A percentile compares a stretch with the other conserved stretches of the same genome.
These are phyloP conservation scores for Prunella strophiata DNA, from an alignment of 2,797 vertebrate genomes.

Conservation along the genomic window DNA sequence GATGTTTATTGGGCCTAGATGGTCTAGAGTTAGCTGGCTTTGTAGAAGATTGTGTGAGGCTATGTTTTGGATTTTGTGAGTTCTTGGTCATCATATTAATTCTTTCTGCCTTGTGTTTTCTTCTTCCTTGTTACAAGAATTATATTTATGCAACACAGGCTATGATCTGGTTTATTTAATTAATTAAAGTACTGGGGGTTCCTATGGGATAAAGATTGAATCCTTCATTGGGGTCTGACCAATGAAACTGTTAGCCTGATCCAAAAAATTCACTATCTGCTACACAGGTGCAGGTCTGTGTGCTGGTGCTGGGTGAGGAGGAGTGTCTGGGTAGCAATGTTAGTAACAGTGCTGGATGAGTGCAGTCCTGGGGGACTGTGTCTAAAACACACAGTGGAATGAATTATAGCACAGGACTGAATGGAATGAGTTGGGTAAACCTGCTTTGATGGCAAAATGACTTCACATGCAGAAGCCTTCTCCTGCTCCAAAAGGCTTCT, in stretches of 20 bases:
- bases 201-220: neutral
- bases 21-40: neutral
- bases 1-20: neutral
- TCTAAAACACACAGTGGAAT: neutral
- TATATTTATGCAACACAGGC: neutral
- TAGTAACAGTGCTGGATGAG: neutral
- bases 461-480: neutral
- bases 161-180: neutral
- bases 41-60: neutral
- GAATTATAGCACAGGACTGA: neutral
- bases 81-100: neutral
- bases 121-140: neutral
- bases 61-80: neutral
- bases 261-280: neutral
- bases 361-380: neutral
- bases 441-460: neutral
- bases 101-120: neutral
- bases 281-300: neutral
- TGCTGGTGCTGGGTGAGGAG: neutral
- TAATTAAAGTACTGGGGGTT: neutral
- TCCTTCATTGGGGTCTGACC: neutral
- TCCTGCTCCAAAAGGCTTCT: neutral
- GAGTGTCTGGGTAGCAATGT: neutral
- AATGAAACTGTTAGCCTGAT: neutral
- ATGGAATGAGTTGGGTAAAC: neutral